Evolutionary conservation across 2,797 vertebrate genomes (phyloP).

Genomic region (Avahi laniger): DNA sequence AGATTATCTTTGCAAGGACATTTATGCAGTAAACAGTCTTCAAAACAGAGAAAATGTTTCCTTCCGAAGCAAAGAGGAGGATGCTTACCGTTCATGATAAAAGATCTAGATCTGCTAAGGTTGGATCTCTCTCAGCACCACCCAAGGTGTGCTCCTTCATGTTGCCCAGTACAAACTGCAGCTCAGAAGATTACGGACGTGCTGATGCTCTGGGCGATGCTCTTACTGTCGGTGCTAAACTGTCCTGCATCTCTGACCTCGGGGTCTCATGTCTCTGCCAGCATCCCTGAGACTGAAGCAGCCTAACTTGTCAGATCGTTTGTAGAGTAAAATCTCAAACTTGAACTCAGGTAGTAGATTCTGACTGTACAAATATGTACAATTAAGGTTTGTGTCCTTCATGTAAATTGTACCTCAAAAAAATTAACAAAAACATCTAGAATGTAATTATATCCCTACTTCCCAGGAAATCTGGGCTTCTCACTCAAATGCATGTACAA

Average conservation of each 20-base stretch:
- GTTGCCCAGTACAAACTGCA: accelerated
- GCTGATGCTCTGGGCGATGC: accelerated
- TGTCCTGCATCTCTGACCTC: background rate
- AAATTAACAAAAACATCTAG: background rate
- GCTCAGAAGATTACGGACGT: background rate
- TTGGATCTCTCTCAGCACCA: background rate
- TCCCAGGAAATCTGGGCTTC: background rate
- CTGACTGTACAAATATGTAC: accelerated
- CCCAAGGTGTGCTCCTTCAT: too few species aligned
- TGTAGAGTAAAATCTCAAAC: background rate
- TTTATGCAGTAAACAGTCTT: background rate
- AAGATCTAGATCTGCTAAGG: accelerated
- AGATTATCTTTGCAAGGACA: background rate
- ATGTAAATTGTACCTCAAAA: background rate
- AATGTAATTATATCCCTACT: background rate
- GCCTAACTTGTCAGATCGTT: background rate
- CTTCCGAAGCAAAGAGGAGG: background rate
- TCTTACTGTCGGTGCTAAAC: accelerated
- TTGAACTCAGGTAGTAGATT: background rate
- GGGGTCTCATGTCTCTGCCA: background rate
- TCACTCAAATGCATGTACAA: background rate
- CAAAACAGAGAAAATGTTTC: background rate
- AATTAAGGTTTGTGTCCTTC: too few species aligned
- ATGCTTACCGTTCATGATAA: accelerated
- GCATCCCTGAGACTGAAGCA: accelerated